Base-by-base conservation (phyloP, 2,888 invertebrate genomes). In the Cryptocephalus primarius region DNA sequence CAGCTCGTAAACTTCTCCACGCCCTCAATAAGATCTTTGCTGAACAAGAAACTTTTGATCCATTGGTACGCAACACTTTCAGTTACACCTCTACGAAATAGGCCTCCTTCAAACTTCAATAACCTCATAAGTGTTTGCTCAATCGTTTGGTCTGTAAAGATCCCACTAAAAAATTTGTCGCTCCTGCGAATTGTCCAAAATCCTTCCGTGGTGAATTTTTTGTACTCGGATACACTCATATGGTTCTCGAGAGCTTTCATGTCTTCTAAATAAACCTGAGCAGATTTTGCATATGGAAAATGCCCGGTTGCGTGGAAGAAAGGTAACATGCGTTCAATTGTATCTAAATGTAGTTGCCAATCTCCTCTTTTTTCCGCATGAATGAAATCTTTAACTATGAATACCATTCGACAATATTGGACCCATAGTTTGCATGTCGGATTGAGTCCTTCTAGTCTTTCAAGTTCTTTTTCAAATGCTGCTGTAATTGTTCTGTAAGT, bases 381-480 rank as follows among this genome's bases (percentile, higher is more conserved):
- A 40, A 60, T 60, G 49, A 58, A 63, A 47, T 58, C 56, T 55
- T 58, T 57, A 38, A 58, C 45, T 36, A 62, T 40, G 41, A 53
- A 48, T 34, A 61, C 48, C 54, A 61, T 55, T 53, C 55, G 47
- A 46, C 52, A 60, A 49, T 61, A 61, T 46, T 57, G 57, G 33
- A 62, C 38, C 55, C 55, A 59, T 32, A 59, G 48, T 48, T 56
- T 40, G 40, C 46, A 47, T 12, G 57, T 57, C 38, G 50, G 49
- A 41, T 57, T 57, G 14, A 43, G 54, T 32, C 48, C 49, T 51
- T 56, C 42, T 44, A 57, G 8, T 44, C 33, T 43, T 48, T 44
- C 38, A 32, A 55, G 31, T 42, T 51, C 45, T 40, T 77, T 73
- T 73, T 75, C 72, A 72, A 49, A 44, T 55, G 2, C 22, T 4